Percentiles rank a stretch among this genome's conserved stretches.
phyloP scores from a whole-genome alignment of 1,140 invertebrate genomes.

The Drosophila watanabei region DNA sequence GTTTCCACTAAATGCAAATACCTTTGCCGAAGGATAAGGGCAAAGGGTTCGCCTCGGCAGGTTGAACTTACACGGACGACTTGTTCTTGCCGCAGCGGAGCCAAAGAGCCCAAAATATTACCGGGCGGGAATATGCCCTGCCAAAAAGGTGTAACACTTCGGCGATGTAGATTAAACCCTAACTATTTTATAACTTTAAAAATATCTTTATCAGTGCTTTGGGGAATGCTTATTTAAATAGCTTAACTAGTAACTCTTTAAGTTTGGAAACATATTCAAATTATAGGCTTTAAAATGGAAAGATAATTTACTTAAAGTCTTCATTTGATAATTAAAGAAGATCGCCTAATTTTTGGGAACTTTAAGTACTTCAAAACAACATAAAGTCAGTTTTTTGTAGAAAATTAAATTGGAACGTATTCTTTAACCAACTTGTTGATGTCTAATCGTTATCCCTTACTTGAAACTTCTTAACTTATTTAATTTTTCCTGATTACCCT shows the following conservation, averaged over 20 bases:
- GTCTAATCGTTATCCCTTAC: background rate
- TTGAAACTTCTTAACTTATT: background rate
- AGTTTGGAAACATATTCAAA: background rate
- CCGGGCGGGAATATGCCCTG: conserved; percentile 1
- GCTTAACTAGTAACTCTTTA: background rate
- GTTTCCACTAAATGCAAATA: conserved; percentile 67
- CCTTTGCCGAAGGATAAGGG: conserved; percentile 38
- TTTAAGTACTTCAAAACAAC: background rate
- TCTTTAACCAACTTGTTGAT: no score
- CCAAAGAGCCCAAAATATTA: conserved; percentile 13
- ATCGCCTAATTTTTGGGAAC: background rate
- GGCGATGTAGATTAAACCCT: background rate
- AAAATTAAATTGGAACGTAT: background rate
- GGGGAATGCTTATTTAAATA: background rate
- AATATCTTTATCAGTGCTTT: conserved; percentile 7
- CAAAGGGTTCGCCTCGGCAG: conserved; percentile 36
- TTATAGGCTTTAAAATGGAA: background rate
- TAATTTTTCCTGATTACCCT: background rate
- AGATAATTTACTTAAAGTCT: background rate
- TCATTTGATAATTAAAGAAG: background rate
- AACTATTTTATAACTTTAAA: conserved; percentile 9
- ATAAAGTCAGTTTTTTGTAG: no score
- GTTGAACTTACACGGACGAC: conserved; percentile 64
- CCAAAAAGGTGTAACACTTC: conserved; percentile 6
- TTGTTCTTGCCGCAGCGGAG: conserved; percentile 54